phyloP scores from a whole-genome alignment of 1,140 invertebrate genomes.

The Lepidurus arcticus region DNA sequence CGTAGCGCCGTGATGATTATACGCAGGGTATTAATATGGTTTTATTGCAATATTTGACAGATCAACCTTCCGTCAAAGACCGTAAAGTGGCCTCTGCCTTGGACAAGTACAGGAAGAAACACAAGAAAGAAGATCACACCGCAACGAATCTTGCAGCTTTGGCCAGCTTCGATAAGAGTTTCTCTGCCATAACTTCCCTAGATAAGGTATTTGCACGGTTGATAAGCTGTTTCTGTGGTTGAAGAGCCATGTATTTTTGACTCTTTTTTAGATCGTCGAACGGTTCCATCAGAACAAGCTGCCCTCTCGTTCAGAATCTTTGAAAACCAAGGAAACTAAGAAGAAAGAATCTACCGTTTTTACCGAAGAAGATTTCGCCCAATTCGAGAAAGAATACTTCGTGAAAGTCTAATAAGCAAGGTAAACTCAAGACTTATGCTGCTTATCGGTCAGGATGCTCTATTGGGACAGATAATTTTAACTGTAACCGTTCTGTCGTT shows the following conservation, averaged over 20 bases:
- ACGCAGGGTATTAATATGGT: not conserved
- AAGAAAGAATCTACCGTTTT: slow-evolving; percentile 42
- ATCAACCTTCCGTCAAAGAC: slow-evolving; percentile 30
- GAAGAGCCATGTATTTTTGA: not conserved
- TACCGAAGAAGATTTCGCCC: slow-evolving; percentile 51
- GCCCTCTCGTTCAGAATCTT: not conserved
- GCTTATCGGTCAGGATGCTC: slow-evolving; percentile 42
- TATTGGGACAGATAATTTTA: slow-evolving; percentile 53
- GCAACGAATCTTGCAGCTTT: slow-evolving; percentile 25
- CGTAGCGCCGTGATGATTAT: not conserved
- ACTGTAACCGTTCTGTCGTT: slow-evolving; percentile 52
- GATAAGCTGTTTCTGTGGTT: not conserved
- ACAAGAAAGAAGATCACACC: slow-evolving; percentile 30
- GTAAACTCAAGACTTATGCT: slow-evolving; percentile 28
- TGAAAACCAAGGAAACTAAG: not conserved
- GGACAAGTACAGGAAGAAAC: slow-evolving; percentile 27
- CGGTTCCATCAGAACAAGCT: not conserved
- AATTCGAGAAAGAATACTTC: slow-evolving; percentile 49
- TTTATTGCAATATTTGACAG: not conserved
- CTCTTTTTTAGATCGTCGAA: not conserved
- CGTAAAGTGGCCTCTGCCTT: slow-evolving; percentile 31
- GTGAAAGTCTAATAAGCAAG: slow-evolving; percentile 36
- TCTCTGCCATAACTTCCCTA: not conserved
- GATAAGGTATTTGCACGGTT: slow-evolving; percentile 1
- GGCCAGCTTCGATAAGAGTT: slow-evolving; percentile 22